Base-by-base conservation (phyloP, 37 sponge, comb jelly and placozoan genomes). In the Haliclona indistincta region DNA sequence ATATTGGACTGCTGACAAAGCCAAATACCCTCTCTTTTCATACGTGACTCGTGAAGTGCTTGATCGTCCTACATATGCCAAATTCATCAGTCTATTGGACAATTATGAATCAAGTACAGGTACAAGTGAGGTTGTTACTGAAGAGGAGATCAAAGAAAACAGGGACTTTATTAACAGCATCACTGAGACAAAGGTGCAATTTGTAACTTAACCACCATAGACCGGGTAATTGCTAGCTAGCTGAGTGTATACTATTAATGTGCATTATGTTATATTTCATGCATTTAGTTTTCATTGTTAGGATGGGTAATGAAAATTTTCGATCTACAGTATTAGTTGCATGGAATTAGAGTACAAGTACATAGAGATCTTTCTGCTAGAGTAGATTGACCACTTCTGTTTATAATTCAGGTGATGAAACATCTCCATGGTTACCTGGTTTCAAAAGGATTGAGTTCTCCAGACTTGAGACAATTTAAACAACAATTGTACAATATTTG, bases 91-190 rank as follows among this genome's bases (percentile, higher is more conserved):
- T 36, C 89, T 95, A 11, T 73, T 95, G 67, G 96, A 95, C 72
- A 95, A 95, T 83, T 95, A 95, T 75, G 92, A 95, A 65, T 65
- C 84, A 23, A 36, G 54, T 20, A 88, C 90, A 10, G 90, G 90
- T 64, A 5, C 71, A 42, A 58, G 42, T 28, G 96, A 95, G 67
- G 82, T 55, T 2, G 93, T 91, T 25, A 95, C 96, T 29, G 61
- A 78, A 22, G 83, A 88, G 41, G 96, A 95, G 64, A 39, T 87
- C 0, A 73, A 69, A 30, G 96, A 95, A 45, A 95, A 91, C 61
- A 54, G 77, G 70, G 51, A 71, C 56, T 95, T 95, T 70, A 85
- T 95, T 70, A 74, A 95, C 38, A 81, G 76, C 35, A 81, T 91
- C 7, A 58, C 68, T 38, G 74, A 54, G 19, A 95, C 92, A 43